Conservation (phyloP, 2,113 vertebrate genomes). For the Trematomus loennbergii region DNA sequence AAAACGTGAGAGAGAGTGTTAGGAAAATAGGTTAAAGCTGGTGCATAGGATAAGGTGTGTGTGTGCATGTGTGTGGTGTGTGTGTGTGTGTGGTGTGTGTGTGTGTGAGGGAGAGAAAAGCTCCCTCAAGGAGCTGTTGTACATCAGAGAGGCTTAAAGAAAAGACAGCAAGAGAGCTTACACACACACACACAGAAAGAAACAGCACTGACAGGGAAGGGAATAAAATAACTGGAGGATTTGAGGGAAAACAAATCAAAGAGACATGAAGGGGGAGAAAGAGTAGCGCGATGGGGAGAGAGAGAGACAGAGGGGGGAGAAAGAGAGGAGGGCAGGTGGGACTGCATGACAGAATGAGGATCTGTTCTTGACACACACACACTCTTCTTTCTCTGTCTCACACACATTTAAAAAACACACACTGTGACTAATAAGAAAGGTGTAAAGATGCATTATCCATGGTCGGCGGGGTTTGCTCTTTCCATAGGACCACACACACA, state of each 20-base stretch:
- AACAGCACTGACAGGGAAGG: constrained; percentile 74
- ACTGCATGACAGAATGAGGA: constrained; percentile 81
- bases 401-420: constrained; percentile 43
- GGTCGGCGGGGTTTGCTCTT: constrained; percentile 57
- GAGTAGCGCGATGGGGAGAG: constrained; percentile 24
- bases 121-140: constrained; percentile 79
- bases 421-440: constrained; percentile 77
- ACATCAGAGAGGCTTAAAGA: constrained; percentile 79
- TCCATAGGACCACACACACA: constrained; percentile 71
- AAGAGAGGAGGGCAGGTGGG: constrained; percentile 71
- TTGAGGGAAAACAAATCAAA: constrained; percentile 81
- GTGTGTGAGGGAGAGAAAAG: constrained; percentile 69
- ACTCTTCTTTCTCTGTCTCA: constrained; percentile 29
- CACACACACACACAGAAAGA: constrained; percentile 49
- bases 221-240: constrained; percentile 81
- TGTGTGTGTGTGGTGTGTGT: too few species aligned
- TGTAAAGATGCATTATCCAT: constrained; percentile 73
- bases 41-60: constrained; percentile 63
- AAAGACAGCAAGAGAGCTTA: constrained; percentile 61
- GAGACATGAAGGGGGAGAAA: constrained; percentile 65
- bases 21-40: constrained; percentile 73
- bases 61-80: too few species aligned
- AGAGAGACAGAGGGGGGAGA: constrained; percentile 59
- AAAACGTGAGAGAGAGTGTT: constrained; percentile 44
- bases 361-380: constrained; percentile 77